Evolutionary conservation across 1,140 invertebrate species (phyloP), one percentile per base, ranked within the genome.

Genomic region (Drosophila lowei): DNA sequence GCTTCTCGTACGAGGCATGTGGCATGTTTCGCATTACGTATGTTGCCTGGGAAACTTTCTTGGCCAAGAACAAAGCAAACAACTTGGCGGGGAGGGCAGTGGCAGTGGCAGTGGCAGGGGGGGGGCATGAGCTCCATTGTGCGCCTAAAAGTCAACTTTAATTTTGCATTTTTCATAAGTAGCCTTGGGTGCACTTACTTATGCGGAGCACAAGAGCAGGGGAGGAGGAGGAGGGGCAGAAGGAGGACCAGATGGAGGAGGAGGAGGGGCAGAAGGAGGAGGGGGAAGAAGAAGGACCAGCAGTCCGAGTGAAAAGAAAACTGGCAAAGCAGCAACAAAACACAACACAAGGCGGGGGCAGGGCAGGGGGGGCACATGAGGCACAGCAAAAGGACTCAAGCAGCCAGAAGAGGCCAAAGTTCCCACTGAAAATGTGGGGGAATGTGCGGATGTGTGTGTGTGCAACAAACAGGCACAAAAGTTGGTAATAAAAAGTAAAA

Each of bases 161-260:
- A 90, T 90, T 90, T 90, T 84, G 53, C 79, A 90, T 90, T 90
- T 90, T 88, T 73, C 77, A 90, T 90, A 90, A 90, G 88, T 90
- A 90, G 88, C 88, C 88, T 84, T 80, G 76, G 88, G 86, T 90
- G 86, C 88, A 90, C 88, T 90, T 90, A 90, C 88, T 90, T 90
- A 90, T 73, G 81, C 83, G 67, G 57, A 47, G 70, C 79, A 89
- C 81, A 83, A 89, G 73, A 88, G 72, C 54, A 55, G 63, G 47
- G 46, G 41, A 25, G 23, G 1, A 15, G 49, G 0, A 34, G 49
- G 25, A 15, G 3, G 53, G 1, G 63, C 61, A 76, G 67, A 41
- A 47, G 47, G 6, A 54, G 57, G n/a, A 50, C 16, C 34, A 42
- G 9, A 9, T 47, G 46, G 41, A 6, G 23, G 1, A 15, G 49